A percentile compares a stretch with the other conserved stretches of the same genome.
These are phyloP conservation scores for Habropoda laboriosa DNA, from an alignment of 1,140 invertebrate species.

Conservation along the genomic window DNA sequence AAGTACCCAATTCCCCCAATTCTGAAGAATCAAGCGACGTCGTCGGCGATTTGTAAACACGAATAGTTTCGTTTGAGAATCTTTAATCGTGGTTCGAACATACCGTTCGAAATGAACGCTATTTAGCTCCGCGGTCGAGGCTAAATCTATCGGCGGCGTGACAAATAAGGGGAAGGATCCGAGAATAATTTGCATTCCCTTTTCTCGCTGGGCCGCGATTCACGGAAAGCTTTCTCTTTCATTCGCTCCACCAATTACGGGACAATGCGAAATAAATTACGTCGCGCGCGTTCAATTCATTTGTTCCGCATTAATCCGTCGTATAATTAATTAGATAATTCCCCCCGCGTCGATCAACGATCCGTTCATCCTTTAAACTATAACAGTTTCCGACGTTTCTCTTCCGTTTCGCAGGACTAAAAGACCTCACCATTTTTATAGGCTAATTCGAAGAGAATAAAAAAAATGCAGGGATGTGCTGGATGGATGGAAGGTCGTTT, in stretches of 20 bases:
- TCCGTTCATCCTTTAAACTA: not conserved
- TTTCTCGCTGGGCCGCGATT: constrained; percentile 33
- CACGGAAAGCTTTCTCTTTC: constrained; percentile 50
- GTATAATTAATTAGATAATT: constrained; percentile 39
- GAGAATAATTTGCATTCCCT: constrained; percentile 25
- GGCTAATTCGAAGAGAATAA: too few relatives aligned
- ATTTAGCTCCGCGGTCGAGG: not conserved
- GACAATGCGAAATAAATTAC: constrained; percentile 56
- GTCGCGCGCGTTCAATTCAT: constrained; percentile 19
- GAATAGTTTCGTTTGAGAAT: not conserved
- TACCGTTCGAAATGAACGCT: not conserved
- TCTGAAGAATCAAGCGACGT: not conserved
- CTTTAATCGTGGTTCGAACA: not conserved
- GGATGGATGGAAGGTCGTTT: not conserved
- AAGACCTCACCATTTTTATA: too few relatives aligned
- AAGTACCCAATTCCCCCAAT: too few relatives aligned
- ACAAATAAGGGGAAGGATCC: constrained; percentile 15
- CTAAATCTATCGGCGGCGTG: not conserved
- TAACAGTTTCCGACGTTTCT: not conserved
- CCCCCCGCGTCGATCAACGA: not conserved
- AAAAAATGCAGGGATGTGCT: too few relatives aligned
- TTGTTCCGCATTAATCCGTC: constrained; percentile 8
- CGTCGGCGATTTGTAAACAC: not conserved
- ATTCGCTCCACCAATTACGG: constrained; percentile 44
- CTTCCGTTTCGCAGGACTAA: not conserved